Evolutionary conservation across 2,797 vertebrate genomes (phyloP).

Genomic region (Prionace glauca): DNA sequence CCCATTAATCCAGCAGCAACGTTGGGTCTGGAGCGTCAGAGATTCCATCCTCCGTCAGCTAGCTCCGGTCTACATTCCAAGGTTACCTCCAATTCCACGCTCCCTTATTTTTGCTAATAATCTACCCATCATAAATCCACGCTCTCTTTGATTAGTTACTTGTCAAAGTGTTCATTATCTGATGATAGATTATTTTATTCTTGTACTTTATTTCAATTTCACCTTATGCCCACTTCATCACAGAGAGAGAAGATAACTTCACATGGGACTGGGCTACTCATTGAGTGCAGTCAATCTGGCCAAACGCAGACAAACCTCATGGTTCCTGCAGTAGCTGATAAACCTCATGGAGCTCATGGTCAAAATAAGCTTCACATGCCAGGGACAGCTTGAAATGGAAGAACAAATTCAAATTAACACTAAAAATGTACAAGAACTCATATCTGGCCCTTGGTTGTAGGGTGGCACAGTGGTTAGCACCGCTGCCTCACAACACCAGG

Average conservation of each 20-base stretch:
- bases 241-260: background rate
- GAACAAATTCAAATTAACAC: background rate
- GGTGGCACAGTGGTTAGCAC: too few species aligned
- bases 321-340: background rate
- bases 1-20: too few species aligned
- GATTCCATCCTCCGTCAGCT: background rate
- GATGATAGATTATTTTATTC: background rate
- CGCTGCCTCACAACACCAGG: too few species aligned
- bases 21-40: too few species aligned
- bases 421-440: too few species aligned
- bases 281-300: background rate
- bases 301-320: background rate
- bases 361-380: background rate
- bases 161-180: background rate
- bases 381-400: background rate
- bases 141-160: background rate
- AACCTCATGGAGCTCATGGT: background rate
- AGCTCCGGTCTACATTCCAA: background rate
- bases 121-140: background rate
- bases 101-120: background rate
- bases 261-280: background rate
- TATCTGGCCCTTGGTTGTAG: too few species aligned
- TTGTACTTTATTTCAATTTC: background rate
- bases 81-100: background rate
- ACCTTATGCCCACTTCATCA: background rate